These are phyloP conservation scores for Cynopterus brachyotis DNA, from an alignment of 2,113 vertebrate genomes.

Conservation along the genomic window DNA sequence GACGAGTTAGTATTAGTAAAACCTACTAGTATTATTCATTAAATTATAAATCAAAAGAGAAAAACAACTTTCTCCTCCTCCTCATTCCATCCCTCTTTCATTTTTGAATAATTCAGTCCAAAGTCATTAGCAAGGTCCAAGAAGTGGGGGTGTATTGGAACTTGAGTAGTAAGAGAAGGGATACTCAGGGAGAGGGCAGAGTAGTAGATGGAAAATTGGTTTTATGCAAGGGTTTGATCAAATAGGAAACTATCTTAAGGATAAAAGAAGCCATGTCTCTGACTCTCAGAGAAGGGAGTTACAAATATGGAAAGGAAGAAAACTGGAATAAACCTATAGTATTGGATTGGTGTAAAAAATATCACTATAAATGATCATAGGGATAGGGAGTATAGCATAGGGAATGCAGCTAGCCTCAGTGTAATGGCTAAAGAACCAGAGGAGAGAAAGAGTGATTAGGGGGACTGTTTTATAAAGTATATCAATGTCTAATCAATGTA, in stretches of 20 bases:
- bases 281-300: background rate
- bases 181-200: background rate
- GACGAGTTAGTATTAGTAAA: slow-evolving; percentile 5
- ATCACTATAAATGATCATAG: background rate
- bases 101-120: background rate
- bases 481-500: no score
- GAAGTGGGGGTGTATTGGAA: background rate
- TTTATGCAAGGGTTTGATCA: background rate
- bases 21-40: background rate
- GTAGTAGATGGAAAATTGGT: background rate
- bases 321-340: background rate
- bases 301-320: background rate
- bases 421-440: no score
- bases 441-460: no score
- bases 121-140: background rate
- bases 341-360: background rate
- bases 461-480: no score
- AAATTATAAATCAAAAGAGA: slow-evolving; percentile 16
- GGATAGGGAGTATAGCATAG: no score
- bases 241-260: background rate
- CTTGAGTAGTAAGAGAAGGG: background rate
- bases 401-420: no score
- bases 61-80: background rate
- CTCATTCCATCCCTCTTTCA: background rate
- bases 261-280: background rate